Evolutionary conservation across 2,888 invertebrate genomes (phyloP).

Genomic region (Microplitis manilae): DNA sequence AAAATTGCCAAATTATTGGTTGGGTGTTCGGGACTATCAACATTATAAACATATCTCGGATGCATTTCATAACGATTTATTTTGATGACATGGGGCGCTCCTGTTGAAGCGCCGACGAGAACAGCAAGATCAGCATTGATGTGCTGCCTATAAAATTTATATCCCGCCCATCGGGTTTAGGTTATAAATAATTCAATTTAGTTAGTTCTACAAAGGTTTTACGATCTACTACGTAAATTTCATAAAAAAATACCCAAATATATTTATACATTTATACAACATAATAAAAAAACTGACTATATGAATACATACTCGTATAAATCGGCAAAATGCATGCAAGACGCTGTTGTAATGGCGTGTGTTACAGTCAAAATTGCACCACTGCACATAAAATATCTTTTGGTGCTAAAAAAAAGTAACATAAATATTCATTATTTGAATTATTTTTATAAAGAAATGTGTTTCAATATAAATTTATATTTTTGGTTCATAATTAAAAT

Average conservation of each 20-base stretch:
- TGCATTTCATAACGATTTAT: constrained; percentile 53
- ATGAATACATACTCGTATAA: constrained; percentile 52
- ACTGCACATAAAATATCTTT: constrained; percentile 58
- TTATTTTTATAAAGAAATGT: not conserved
- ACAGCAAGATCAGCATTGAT: constrained; percentile 51
- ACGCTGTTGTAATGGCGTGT: constrained; percentile 55
- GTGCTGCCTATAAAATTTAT: constrained; percentile 46
- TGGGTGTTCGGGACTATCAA: constrained; percentile 46
- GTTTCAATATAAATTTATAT: not conserved
- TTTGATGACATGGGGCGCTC: constrained; percentile 52
- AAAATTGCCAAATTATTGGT: constrained; percentile 54
- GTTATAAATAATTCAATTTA: constrained; percentile 25
- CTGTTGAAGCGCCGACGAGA: constrained; percentile 49
- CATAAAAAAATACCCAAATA: not conserved
- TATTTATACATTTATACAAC: not conserved
- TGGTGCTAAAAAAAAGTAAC: constrained; percentile 44
- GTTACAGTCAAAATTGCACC: constrained; percentile 51
- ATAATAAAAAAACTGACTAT: constrained; percentile 2
- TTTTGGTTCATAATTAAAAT: constrained; percentile 8
- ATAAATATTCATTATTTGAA: not conserved
- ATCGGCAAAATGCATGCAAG: constrained; percentile 54
- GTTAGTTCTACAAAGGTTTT: not conserved
- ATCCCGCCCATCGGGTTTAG: not conserved
- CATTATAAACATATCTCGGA: constrained; percentile 52
- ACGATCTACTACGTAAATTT: constrained; percentile 13